phyloP scores from a whole-genome alignment of 2,888 invertebrate species.

The Steromphala cineraria region DNA sequence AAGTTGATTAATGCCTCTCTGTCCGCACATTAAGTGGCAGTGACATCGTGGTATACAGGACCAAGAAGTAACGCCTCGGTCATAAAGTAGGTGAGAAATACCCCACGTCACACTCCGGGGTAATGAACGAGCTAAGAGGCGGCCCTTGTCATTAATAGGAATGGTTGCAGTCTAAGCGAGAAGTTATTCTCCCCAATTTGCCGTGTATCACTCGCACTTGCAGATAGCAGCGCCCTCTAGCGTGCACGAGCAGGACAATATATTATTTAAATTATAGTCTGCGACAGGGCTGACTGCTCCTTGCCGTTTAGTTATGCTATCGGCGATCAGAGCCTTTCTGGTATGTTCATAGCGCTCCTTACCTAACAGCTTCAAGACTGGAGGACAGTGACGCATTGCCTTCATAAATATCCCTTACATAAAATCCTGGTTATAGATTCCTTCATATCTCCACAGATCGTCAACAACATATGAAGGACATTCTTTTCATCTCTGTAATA shows the following conservation, averaged over 20 bases:
- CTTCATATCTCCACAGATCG: too few relatives aligned
- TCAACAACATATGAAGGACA: too few relatives aligned
- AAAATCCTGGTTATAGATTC: too few relatives aligned
- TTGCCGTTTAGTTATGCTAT: constrained; percentile 1
- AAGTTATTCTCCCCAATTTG: constrained; percentile 17
- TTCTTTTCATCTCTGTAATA: too few relatives aligned
- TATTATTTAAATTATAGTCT: constrained; percentile 2
- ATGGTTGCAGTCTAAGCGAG: constrained; percentile 7
- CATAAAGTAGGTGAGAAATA: background rate
- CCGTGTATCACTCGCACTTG: background rate
- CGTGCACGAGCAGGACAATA: background rate
- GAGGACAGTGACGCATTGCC: too few relatives aligned
- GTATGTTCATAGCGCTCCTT: background rate
- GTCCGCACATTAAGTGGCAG: too few relatives aligned
- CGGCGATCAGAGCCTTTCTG: background rate
- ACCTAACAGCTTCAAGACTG: too few relatives aligned
- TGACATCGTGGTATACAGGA: too few relatives aligned
- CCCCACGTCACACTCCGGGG: background rate
- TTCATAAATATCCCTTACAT: too few relatives aligned
- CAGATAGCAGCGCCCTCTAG: background rate
- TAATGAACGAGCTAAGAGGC: background rate
- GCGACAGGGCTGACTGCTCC: background rate
- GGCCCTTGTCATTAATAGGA: constrained; percentile 12
- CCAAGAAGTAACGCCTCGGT: background rate
- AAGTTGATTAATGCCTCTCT: too few relatives aligned